Evolutionary conservation across 1,140 invertebrate genomes (phyloP).

Genomic region (Neodiprion virginianus): DNA sequence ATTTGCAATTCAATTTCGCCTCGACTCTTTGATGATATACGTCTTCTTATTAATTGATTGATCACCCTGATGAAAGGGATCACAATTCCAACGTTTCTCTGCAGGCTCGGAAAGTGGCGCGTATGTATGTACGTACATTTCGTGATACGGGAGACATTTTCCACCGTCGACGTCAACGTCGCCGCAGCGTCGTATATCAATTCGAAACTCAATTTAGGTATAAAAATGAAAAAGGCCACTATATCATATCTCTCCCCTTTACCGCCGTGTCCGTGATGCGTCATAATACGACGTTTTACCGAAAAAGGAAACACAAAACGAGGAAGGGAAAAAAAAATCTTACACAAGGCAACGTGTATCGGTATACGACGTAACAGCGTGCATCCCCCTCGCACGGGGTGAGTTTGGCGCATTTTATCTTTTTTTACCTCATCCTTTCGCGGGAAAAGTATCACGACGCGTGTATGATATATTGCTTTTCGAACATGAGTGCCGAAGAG

Average conservation of each 20-base stretch:
- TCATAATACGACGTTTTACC: background rate
- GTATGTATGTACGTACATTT: too few relatives aligned
- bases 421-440: background rate
- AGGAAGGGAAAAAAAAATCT: too few relatives aligned
- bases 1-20: too few relatives aligned
- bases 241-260: background rate
- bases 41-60: constrained; percentile 3
- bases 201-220: constrained; percentile 2
- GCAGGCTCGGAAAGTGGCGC: too few relatives aligned
- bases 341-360: background rate
- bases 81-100: background rate
- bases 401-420: background rate
- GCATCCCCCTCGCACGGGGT: background rate
- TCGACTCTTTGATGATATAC: too few relatives aligned
- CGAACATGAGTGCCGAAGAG: background rate
- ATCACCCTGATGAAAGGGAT: background rate
- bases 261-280: background rate
- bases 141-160: too few relatives aligned
- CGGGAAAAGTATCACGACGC: background rate
- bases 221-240: background rate
- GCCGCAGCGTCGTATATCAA: background rate
- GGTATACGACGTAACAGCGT: background rate
- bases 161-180: too few relatives aligned
- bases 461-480: background rate
- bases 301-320: background rate